A percentile compares a stretch with the other conserved stretches of the same genome.
These are phyloP conservation scores for Pleuronectes platessa DNA, from an alignment of 2,113 vertebrate genomes.

Conservation along the genomic window DNA sequence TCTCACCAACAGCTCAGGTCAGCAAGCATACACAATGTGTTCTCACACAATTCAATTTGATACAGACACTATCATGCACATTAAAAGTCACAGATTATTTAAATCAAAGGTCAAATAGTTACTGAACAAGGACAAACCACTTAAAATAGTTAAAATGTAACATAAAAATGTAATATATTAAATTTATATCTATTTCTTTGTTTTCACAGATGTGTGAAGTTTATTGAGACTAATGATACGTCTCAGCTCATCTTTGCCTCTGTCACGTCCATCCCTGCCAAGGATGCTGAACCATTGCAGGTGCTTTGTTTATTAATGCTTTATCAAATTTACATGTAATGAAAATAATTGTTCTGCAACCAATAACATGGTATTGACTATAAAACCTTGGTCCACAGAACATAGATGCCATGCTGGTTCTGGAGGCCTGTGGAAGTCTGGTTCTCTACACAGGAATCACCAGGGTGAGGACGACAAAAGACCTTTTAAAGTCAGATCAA, in stretches of 20 bases:
- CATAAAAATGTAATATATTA: neutral
- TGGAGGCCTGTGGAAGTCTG: constrained; percentile 92
- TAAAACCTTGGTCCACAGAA: constrained; percentile 75
- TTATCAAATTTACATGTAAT: too few species aligned
- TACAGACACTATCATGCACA: neutral
- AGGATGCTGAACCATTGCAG: constrained; percentile 94
- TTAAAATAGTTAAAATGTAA: neutral
- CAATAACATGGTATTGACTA: neutral
- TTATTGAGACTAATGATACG: constrained; percentile 93
- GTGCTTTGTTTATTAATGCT: constrained; percentile 62
- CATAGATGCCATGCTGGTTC: constrained; percentile 89
- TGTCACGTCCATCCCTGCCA: constrained; percentile 89
- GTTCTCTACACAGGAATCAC: constrained; percentile 95
- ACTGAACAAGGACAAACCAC: neutral
- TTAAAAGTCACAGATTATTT: neutral
- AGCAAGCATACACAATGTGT: constrained; percentile 1
- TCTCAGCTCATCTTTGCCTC: constrained; percentile 94
- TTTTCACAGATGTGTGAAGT: constrained; percentile 90
- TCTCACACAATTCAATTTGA: neutral
- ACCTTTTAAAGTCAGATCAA: neutral
- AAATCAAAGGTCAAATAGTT: neutral
- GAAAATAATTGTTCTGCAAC: too few species aligned
- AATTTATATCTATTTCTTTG: neutral
- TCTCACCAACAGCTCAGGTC: constrained; percentile 95
- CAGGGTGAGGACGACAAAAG: constrained; percentile 77